Percentiles rank a stretch among this genome's conserved stretches.
Evolutionary conservation across 2,797 vertebrate genomes (phyloP).

Genomic region (Notolabrus celidotus): DNA sequence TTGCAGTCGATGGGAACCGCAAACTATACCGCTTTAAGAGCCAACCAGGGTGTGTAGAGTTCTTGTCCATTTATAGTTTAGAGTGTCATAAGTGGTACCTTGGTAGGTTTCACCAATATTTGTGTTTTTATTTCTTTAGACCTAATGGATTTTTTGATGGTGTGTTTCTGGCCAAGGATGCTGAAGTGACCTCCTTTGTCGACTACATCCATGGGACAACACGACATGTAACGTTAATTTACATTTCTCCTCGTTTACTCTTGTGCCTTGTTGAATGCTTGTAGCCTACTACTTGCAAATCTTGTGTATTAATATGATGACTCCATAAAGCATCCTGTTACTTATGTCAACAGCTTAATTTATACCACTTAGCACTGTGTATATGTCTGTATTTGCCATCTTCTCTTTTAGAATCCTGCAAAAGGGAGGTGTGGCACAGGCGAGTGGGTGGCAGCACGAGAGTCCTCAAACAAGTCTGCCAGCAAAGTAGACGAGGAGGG

Average conservation of each 20-base stretch:
- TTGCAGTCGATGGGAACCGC: conserved; percentile 16
- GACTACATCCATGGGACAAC: not conserved
- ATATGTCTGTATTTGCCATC: not conserved
- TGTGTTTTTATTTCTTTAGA: not conserved
- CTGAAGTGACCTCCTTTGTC: not conserved
- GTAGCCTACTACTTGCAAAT: not conserved
- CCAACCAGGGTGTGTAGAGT: not conserved
- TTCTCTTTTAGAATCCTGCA: not conserved
- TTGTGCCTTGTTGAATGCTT: not conserved
- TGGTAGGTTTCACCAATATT: not conserved
- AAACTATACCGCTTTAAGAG: not conserved
- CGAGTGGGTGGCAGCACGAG: not conserved
- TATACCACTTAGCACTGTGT: not conserved
- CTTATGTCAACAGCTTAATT: not conserved
- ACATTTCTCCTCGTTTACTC: not conserved
- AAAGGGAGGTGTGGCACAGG: not conserved
- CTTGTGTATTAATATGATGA: not conserved
- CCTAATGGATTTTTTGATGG: not conserved
- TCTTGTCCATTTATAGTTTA: not conserved
- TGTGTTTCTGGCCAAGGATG: not conserved
- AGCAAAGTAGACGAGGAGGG: conserved; percentile 1
- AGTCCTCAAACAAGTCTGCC: not conserved
- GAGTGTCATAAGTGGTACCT: too few species aligned
- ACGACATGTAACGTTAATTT: not conserved
- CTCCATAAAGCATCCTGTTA: not conserved